Evolutionary conservation across 2,797 vertebrate genomes (phyloP), one percentile per base, ranked within the genome.

Genomic region (Spheniscus humboldti): DNA sequence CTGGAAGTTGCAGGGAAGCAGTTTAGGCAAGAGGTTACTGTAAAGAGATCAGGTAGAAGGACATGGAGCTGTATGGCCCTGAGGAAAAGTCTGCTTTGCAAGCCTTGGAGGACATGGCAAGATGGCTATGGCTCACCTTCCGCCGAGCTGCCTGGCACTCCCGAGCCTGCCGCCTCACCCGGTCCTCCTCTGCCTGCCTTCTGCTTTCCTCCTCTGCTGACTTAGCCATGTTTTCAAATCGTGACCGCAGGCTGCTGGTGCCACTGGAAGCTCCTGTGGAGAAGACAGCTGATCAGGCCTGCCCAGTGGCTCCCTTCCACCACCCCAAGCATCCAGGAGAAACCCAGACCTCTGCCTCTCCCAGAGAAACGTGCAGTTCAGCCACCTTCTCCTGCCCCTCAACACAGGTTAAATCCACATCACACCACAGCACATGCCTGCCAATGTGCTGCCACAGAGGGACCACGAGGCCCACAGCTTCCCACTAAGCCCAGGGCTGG

Each of bases 151-250:
- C 76, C 1, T 19, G 94, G 23, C 97, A 97, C 81, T 99, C 98
- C 92, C 92, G 97, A 78, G 98, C 98, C 64, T 98, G 98, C 82
- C 96, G 97, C 88, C 98, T 98, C 5, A 15, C 82, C 90, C 88
- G 96, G 90, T 99, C 98, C 78, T 99, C 98, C 78, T 99, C 98
- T 2, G 96, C 98, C 93, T 81, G 98, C 96, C 98, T 98, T 78
- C 64, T 97, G 96, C 98, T 99, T 91, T 99, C 99, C 39, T 99
- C 98, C 4, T 98, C 98, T 0, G 98, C 98, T 7, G 97, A 93
- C 94, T 98, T 99, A 37, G 99, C 99, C 98, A 99, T 98, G 97
- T 96, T 98, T 88, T 99, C 99, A 92, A 99, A 99, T 7, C 97
- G 99, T 2, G 98, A 98, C 92, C 99, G 99, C 85, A 99, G 98